Base-by-base conservation (phyloP, 2,797 vertebrate genomes). In the Epinephelus awoara region DNA sequence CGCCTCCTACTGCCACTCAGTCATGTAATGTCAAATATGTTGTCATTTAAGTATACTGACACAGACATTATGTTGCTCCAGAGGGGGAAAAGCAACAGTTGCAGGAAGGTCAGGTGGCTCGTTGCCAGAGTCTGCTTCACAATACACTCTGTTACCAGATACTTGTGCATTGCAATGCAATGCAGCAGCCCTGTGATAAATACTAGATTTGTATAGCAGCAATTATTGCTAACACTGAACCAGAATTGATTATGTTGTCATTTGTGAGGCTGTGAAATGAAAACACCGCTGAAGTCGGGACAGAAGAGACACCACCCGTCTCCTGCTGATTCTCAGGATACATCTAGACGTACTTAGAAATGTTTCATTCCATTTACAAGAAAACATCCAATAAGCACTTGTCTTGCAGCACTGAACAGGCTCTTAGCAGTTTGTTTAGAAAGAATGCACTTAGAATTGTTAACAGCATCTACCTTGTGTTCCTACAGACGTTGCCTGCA, bases 261-360 rank as follows among this genome's bases (percentile, higher is more conserved):
- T 61, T 61, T 62, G 23, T 50, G 23, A 68, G 27, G 40, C 57
- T 58, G 34, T 57, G 42, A 44, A 57, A 19, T 23, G 10, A 75
- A 57, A 19, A 21, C 17, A 40, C 1, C 11, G 9, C 59, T 19
- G 44, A n/a, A 55, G 18, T 38, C 46, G 29, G 38, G 50, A 42
- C 21, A 38, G 27, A 15, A 17, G 21, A 23, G 49, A 40, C 15
- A 2, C 55, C 21, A 38, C 47, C 21, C 7, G 1, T n/a, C 42
- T 27, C 44, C 14, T 1, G 2, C 27, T 47, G 29, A 9, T 70
- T 58, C 51, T 21, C 34, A 42, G 49, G 18, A n/a, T 10, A 4
- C 59, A 65, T 17, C 17, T 5, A 52, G 47, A 68, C 49, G 9
- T 15, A 1, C 57, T 52, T 56, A 50, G 9, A 71, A 50, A 38